Percentiles rank a stretch among this genome's conserved stretches.
Evolutionary conservation across 1,140 invertebrate species (phyloP).

Genomic region (Hyles vespertilio): DNA sequence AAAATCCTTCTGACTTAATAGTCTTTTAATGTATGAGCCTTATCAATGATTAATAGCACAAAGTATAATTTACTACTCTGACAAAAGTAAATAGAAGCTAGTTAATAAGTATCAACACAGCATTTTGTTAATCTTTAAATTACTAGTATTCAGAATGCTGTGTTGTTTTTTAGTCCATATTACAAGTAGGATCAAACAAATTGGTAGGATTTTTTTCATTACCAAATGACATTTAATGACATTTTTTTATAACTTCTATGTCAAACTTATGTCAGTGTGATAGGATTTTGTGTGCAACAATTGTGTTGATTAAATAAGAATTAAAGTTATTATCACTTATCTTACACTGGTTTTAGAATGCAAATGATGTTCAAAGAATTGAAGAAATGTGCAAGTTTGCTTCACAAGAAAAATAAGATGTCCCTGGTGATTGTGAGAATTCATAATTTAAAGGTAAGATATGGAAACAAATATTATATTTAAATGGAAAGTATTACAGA

Average conservation of each 20-base stretch:
- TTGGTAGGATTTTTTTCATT: neutral
- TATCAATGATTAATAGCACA: no score
- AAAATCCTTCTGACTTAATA: no score
- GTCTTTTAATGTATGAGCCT: no score
- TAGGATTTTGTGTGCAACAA: neutral
- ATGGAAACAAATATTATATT: slow-evolving; percentile 6
- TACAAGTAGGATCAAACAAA: no score
- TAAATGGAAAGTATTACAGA: neutral
- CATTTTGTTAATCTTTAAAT: no score
- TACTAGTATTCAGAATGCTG: no score
- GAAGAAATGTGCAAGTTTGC: neutral
- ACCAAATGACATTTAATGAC: slow-evolving; percentile 1
- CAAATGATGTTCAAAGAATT: slow-evolving; percentile 8
- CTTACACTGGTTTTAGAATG: slow-evolving; percentile 10
- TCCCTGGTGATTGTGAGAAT: neutral
- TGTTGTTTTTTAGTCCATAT: no score
- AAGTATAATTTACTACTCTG: no score
- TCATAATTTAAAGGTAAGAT: slow-evolving; percentile 11
- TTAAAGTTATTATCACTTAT: neutral
- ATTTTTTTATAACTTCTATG: slow-evolving; percentile 15
- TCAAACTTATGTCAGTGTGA: slow-evolving; percentile 15
- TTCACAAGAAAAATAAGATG: neutral
- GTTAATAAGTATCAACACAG: no score
- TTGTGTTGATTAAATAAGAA: neutral
- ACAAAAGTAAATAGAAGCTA: no score